These are phyloP conservation scores for Aphyosemion australe DNA, from an alignment of 2,113 vertebrate genomes.

Conservation along the genomic window DNA sequence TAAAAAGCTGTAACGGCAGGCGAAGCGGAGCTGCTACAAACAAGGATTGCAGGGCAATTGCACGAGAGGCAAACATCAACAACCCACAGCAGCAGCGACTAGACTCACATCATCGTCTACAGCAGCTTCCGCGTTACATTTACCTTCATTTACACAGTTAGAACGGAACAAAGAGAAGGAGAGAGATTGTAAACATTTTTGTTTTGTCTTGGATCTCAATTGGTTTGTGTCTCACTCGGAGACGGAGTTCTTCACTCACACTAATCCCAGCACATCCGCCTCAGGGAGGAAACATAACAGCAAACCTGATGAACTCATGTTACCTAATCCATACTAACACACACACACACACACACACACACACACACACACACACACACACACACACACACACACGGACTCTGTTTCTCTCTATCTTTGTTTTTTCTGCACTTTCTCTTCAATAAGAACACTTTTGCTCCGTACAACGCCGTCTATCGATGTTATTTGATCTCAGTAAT, in stretches of 20 bases:
- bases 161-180: conserved; percentile 3
- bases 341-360: conserved; percentile 29
- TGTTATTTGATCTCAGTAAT: conserved; percentile 22
- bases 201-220: conserved; percentile 50
- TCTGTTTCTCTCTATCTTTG: not conserved
- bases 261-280: conserved; percentile 64
- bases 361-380: conserved; percentile 34
- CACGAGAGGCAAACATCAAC: conserved; percentile 56
- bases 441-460: conserved; percentile 44
- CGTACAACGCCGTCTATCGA: conserved; percentile 47
- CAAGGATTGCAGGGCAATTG: conserved; percentile 52
- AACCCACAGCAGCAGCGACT: conserved; percentile 13
- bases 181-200: conserved; percentile 16
- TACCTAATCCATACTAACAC: conserved; percentile 70
- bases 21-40: conserved; percentile 32
- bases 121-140: conserved; percentile 37
- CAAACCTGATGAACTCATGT: conserved; percentile 76
- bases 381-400: not conserved
- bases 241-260: conserved; percentile 35
- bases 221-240: conserved; percentile 18
- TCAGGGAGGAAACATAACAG: conserved; percentile 59
- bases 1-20: conserved; percentile 14
- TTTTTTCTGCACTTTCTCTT: conserved; percentile 19
- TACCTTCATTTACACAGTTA: conserved; percentile 20
- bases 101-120: conserved; percentile 34